These are phyloP conservation scores for Pocota personata DNA, from an alignment of 2,888 invertebrate genomes.

Conservation along the genomic window DNA sequence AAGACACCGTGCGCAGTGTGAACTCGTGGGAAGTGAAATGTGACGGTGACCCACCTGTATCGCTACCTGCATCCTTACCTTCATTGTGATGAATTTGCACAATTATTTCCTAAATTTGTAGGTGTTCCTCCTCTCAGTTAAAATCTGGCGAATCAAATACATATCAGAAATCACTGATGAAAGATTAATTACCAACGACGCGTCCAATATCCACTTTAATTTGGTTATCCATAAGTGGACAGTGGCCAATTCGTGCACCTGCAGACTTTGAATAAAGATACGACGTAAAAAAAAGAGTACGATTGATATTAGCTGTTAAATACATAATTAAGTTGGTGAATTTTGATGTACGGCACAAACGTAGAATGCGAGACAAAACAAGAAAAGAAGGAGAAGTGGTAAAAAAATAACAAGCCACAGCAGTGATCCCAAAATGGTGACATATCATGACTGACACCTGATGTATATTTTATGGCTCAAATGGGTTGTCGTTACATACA, in stretches of 20 bases:
- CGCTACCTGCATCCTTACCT: slow-evolving; percentile 1
- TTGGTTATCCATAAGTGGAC: slow-evolving; percentile 44
- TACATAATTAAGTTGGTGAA: slow-evolving; percentile 53
- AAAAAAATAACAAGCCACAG: slow-evolving; percentile 15
- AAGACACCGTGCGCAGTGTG: slow-evolving; percentile 11
- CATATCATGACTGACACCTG: slow-evolving; percentile 72
- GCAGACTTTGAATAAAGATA: slow-evolving; percentile 52
- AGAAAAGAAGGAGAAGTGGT: slow-evolving; percentile 40
- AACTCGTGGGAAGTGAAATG: slow-evolving; percentile 16
- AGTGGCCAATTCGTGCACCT: slow-evolving; percentile 50
- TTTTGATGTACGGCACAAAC: slow-evolving; percentile 35
- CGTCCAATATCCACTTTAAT: slow-evolving; percentile 21
- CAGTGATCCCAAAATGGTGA: slow-evolving; percentile 65
- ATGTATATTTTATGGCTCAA: slow-evolving; percentile 72
- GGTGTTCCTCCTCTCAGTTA: background rate
- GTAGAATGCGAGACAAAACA: slow-evolving; percentile 40
- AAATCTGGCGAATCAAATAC: slow-evolving; percentile 12
- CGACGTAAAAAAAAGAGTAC: slow-evolving; percentile 47
- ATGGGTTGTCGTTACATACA: slow-evolving; percentile 69
- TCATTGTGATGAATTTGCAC: background rate
- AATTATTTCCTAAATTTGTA: background rate
- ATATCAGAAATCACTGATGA: slow-evolving; percentile 11
- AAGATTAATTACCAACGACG: slow-evolving; percentile 12
- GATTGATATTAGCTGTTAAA: slow-evolving; percentile 57
- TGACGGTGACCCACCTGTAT: slow-evolving; percentile 2